phyloP scores from a whole-genome alignment of 2,888 invertebrate genomes.

The Cataglyphis livida region DNA sequence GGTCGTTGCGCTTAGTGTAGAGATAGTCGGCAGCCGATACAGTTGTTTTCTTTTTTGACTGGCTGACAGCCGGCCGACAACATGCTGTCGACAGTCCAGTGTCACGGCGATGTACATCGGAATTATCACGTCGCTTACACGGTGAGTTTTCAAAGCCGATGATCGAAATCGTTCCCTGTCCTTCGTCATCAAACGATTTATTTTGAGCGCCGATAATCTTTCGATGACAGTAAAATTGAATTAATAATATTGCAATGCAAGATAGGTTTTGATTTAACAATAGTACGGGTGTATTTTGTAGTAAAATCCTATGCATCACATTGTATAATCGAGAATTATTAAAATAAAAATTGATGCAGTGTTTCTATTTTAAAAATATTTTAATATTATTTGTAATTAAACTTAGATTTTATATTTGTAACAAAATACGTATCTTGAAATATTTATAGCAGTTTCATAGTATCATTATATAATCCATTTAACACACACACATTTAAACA shows the following conservation, averaged over 20 bases:
- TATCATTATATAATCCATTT: not conserved
- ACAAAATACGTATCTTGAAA: not conserved
- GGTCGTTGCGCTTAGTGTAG: conserved; percentile 34
- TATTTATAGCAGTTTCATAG: not conserved
- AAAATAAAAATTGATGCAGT: not conserved
- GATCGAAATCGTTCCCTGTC: conserved; percentile 8
- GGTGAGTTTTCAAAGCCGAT: conserved; percentile 64
- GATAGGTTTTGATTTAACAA: not conserved
- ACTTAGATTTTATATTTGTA: not conserved
- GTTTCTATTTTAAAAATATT: not conserved
- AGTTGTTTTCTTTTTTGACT: conserved; percentile 25
- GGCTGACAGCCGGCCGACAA: conserved; percentile 68
- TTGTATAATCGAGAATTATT: not conserved
- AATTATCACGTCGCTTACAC: conserved; percentile 70
- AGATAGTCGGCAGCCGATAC: conserved; percentile 51
- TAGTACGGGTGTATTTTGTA: not conserved
- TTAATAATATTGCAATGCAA: not conserved
- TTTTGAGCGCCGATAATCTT: conserved; percentile 12
- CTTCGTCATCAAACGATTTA: conserved; percentile 12
- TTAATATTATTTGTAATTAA: not conserved
- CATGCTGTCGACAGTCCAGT: conserved; percentile 77
- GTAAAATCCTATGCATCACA: not conserved
- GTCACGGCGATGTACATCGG: conserved; percentile 72
- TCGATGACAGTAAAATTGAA: not conserved
- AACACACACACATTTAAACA: not conserved